These are phyloP conservation scores for Nesogale talazaci DNA, from an alignment of 2,113 vertebrate genomes.

Conservation along the genomic window DNA sequence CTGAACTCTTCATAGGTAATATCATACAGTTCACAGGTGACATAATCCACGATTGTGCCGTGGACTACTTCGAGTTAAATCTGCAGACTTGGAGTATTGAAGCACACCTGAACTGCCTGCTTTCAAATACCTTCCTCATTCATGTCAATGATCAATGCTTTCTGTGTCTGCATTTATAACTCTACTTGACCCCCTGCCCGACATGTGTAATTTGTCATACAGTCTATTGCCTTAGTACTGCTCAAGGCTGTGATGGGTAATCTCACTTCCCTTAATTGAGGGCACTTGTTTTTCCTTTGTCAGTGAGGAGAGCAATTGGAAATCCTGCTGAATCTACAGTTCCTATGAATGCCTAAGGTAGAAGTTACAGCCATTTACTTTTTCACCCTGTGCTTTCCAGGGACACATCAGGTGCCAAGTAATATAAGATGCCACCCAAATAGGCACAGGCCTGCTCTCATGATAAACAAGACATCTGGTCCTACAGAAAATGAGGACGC, in stretches of 20 bases:
- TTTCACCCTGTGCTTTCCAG: constrained; percentile 29
- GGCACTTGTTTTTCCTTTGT: constrained; percentile 42
- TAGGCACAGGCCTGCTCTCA: neutral
- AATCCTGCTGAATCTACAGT: constrained; percentile 64
- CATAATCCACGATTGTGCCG: constrained; percentile 33
- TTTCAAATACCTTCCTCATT: constrained; percentile 57
- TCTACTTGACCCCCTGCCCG: constrained; percentile 33
- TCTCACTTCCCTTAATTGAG: constrained; percentile 52
- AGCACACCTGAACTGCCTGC: neutral
- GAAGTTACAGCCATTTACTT: constrained; percentile 19
- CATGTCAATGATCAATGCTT: constrained; percentile 13
- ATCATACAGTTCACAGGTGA: constrained; percentile 27
- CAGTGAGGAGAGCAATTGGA: constrained; percentile 46
- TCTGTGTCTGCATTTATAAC: constrained; percentile 42
- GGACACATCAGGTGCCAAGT: neutral
- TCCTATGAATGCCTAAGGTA: constrained; percentile 3
- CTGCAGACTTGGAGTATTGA: constrained; percentile 22
- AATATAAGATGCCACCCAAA: constrained; percentile 5
- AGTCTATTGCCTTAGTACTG: neutral
- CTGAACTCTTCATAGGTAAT: constrained; percentile 52
- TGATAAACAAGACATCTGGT: neutral
- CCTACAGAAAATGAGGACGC: neutral
- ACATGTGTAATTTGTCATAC: constrained; percentile 54
- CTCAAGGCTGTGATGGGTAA: constrained; percentile 53
- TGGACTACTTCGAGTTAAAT: constrained; percentile 23